A percentile compares a stretch with the other conserved stretches of the same genome.
phyloP scores from a whole-genome alignment of 2,113 vertebrate species.

The Rafetus swinhoei region DNA sequence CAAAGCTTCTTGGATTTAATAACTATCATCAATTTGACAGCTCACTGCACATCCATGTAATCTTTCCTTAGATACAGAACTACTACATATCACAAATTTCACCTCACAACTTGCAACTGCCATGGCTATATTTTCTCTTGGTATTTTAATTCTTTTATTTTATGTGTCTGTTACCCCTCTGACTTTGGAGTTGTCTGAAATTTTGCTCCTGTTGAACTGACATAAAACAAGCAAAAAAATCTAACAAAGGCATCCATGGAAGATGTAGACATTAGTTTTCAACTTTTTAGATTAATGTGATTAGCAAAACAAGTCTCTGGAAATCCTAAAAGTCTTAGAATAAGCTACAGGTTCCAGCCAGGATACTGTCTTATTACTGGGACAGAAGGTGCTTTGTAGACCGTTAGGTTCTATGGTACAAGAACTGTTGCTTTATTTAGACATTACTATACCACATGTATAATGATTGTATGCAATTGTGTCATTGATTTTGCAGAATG shows the following conservation, averaged over 20 bases:
- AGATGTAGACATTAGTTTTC: background rate
- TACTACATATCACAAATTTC: background rate
- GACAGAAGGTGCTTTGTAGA: background rate
- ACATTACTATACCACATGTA: background rate
- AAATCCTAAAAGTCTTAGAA: background rate
- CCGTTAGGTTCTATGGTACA: background rate
- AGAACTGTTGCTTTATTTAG: background rate
- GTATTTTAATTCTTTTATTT: background rate
- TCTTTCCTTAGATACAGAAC: background rate
- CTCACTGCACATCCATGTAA: slow-evolving; percentile 12
- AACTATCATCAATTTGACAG: slow-evolving; percentile 50
- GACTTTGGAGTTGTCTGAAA: background rate
- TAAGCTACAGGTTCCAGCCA: background rate
- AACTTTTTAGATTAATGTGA: background rate
- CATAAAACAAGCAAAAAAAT: background rate
- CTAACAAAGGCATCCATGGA: background rate
- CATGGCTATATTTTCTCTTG: background rate
- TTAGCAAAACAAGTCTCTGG: rapidly evolving
- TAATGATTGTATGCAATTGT: background rate
- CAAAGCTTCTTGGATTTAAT: slow-evolving; percentile 51
- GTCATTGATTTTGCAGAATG: background rate
- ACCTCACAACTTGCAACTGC: background rate
- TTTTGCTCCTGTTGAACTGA: slow-evolving; percentile 12
- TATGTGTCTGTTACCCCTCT: background rate
- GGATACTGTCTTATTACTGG: background rate